A percentile compares a stretch with the other conserved stretches of the same genome.
These are phyloP conservation scores for Sterna hirundo DNA, from an alignment of 2,113 vertebrate genomes.

Conservation along the genomic window DNA sequence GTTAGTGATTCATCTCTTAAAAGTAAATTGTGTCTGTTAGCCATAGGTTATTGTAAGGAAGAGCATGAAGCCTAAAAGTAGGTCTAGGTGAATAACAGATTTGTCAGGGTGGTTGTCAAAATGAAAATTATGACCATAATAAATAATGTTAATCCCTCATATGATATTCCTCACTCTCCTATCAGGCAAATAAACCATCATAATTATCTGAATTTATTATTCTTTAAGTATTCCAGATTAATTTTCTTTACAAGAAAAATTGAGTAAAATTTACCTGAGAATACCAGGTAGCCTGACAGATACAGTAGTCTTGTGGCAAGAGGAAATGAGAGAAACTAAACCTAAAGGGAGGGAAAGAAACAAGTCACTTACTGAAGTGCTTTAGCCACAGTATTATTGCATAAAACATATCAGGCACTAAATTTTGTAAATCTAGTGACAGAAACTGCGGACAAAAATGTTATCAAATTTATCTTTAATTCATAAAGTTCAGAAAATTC, in stretches of 20 bases:
- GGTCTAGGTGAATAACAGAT: not conserved
- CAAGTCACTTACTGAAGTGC: not conserved
- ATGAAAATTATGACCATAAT: not conserved
- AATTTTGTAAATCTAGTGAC: not conserved
- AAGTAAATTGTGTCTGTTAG: not conserved
- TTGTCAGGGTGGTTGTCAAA: not conserved
- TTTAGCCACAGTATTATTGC: not conserved
- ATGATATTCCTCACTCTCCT: not conserved
- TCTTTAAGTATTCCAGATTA: not conserved
- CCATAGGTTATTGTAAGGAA: not conserved
- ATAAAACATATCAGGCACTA: not conserved
- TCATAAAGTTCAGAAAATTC: not conserved
- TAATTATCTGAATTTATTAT: not conserved
- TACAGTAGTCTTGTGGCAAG: not conserved
- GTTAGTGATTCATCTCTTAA: not conserved
- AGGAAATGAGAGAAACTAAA: not conserved
- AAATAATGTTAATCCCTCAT: not conserved
- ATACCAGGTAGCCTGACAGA: not conserved
- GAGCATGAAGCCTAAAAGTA: not conserved
- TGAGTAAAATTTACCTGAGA: not conserved
- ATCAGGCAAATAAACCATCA: accelerated
- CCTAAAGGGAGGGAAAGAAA: not conserved
- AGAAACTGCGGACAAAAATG: not conserved
- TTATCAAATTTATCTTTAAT: not conserved
- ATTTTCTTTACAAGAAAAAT: not conserved